These are phyloP conservation scores for Drosophila nigricruria DNA, from an alignment of 2,888 invertebrate genomes.

Conservation along the genomic window DNA sequence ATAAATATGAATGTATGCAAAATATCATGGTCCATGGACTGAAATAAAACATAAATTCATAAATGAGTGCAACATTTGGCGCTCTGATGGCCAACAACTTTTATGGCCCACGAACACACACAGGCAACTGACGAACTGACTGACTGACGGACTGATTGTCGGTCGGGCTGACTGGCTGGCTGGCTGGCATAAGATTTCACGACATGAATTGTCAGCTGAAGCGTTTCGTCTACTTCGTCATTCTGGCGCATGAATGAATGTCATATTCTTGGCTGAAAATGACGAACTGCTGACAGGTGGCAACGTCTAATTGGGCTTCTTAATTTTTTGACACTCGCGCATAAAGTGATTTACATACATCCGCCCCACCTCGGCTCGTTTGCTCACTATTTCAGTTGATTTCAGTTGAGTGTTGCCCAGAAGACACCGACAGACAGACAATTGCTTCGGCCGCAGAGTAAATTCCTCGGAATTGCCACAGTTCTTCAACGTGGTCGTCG, in stretches of 20 bases:
- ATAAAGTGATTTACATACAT: conserved; percentile 66
- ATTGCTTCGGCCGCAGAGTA: conserved; percentile 61
- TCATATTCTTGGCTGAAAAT: conserved; percentile 81
- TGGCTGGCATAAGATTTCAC: conserved; percentile 22
- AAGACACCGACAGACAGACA: conserved; percentile 51
- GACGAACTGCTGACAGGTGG: conserved; percentile 86
- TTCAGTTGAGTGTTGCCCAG: neutral
- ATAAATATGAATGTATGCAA: conserved; percentile 23
- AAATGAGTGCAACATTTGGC: conserved; percentile 48
- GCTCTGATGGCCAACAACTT: conserved; percentile 28
- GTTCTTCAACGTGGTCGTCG: conserved; percentile 37
- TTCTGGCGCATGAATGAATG: conserved; percentile 74
- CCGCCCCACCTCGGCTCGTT: conserved; percentile 11
- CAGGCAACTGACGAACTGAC: neutral
- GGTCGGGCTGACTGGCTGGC: conserved; percentile 3
- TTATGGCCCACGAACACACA: conserved; percentile 32
- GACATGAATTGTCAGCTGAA: conserved; percentile 46
- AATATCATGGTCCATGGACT: conserved; percentile 29
- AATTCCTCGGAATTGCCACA: conserved; percentile 67
- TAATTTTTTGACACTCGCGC: conserved; percentile 78
- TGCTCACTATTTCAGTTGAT: conserved; percentile 1
- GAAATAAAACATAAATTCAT: conserved; percentile 56
- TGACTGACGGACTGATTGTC: conserved; percentile 5
- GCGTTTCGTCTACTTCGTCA: conserved; percentile 70
- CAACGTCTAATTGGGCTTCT: conserved; percentile 85